Conservation (phyloP, 2,113 vertebrate species). For the Thermophis baileyi region DNA sequence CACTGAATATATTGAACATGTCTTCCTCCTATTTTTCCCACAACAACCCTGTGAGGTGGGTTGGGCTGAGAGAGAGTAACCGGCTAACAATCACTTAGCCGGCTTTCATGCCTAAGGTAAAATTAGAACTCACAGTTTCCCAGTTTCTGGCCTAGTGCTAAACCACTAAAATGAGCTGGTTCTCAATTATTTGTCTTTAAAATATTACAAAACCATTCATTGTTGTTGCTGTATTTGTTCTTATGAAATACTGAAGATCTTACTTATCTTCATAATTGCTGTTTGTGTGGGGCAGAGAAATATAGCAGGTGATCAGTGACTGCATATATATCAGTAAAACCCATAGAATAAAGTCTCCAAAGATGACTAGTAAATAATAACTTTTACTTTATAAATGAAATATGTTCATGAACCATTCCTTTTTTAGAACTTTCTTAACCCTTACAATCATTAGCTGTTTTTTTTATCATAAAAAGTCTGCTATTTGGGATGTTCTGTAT, state of each 20-base stretch:
- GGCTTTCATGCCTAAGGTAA: too few relatives aligned
- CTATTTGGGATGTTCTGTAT: not conserved
- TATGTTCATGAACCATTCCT: not conserved
- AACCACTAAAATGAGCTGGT: not conserved
- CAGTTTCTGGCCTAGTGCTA: too few relatives aligned
- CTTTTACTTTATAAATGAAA: not conserved
- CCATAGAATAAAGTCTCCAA: not conserved
- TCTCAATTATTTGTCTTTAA: not conserved
- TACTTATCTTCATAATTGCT: not conserved
- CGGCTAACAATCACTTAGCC: not conserved
- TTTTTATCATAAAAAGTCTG: slow-evolving; percentile 2
- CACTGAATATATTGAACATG: not conserved
- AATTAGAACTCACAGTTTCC: too few relatives aligned
- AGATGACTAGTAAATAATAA: not conserved
- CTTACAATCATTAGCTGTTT: not conserved
- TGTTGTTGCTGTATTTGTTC: not conserved
- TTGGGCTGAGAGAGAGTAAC: not conserved
- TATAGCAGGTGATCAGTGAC: not conserved
- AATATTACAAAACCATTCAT: not conserved
- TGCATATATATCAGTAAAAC: not conserved
- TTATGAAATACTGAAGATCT: not conserved
- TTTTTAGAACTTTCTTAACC: not conserved
- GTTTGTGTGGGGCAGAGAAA: not conserved
- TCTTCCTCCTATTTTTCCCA: not conserved
- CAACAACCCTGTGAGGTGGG: not conserved